Conservation (phyloP, 2,888 invertebrate genomes). For the Ichneumoninae sp. region DNA sequence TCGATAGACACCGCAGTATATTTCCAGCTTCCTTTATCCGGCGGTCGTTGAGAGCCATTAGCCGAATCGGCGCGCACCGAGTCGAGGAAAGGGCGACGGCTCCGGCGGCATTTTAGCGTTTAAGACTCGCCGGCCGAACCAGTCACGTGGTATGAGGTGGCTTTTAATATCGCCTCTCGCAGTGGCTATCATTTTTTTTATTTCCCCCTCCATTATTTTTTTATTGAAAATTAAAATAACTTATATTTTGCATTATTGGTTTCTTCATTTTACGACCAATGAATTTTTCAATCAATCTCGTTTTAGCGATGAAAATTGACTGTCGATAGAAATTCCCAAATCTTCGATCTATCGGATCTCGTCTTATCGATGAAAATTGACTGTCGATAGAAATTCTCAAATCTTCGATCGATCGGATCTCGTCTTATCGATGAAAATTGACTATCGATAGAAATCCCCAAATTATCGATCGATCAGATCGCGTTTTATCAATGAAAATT, state of each 20-base stretch:
- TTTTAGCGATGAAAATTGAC: too few species aligned
- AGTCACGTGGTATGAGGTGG: constrained; percentile 13
- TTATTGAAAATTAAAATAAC: neutral
- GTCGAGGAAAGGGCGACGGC: neutral
- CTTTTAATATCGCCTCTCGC: constrained; percentile 34
- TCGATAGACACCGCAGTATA: constrained; percentile 17
- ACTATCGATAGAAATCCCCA: too few species aligned
- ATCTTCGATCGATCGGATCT: too few species aligned
- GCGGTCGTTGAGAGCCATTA: constrained; percentile 45
- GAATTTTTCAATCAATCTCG: neutral
- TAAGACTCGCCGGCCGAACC: neutral
- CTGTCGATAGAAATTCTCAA: neutral
- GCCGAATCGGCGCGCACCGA: constrained; percentile 37
- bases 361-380: neutral
- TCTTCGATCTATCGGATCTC: too few species aligned
- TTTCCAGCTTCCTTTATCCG: constrained; percentile 35
- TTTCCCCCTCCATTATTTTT: neutral
- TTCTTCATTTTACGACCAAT: neutral
- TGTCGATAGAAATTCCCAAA: too few species aligned
- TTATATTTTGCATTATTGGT: neutral
- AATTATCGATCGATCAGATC: too few species aligned
- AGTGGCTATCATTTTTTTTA: constrained; percentile 29
- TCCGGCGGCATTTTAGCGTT: constrained; percentile 33
- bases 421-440: too few species aligned
- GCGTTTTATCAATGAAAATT: too few species aligned